Percentiles rank a stretch among this genome's conserved stretches.
Conservation (phyloP, 2,113 vertebrate species). For the Pyxicephalus adspersus region DNA sequence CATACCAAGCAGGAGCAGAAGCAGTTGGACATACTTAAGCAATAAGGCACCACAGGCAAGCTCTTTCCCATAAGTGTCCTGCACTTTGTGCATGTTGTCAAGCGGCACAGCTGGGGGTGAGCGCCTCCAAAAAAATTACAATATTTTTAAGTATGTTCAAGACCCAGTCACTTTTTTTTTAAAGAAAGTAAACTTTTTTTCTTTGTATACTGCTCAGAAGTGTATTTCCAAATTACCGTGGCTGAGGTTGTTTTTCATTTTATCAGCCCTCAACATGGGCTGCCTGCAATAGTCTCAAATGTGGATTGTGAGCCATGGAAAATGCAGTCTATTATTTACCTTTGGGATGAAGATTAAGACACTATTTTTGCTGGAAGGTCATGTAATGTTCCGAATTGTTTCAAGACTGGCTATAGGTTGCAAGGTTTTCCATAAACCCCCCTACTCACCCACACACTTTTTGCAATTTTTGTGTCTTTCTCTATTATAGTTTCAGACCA, state of each 20-base stretch:
- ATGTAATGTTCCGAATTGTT: background rate
- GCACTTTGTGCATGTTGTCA: conserved; percentile 47
- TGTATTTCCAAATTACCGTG: background rate
- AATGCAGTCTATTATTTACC: background rate
- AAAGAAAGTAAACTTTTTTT: conserved; percentile 10
- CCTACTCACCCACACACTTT: no score
- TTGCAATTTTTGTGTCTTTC: no score
- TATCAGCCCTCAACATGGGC: background rate
- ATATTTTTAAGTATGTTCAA: conserved; percentile 41
- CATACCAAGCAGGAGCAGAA: conserved; percentile 48
- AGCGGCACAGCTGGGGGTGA: conserved; percentile 31
- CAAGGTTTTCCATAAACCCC: no score
- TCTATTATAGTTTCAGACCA: no score
- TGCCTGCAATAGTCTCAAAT: background rate
- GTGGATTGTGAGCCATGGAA: background rate
- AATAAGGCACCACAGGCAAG: conserved; percentile 50
- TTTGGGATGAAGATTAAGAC: background rate
- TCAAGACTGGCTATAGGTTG: no score
- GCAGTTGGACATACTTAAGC: conserved; percentile 52
- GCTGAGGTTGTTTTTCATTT: background rate
- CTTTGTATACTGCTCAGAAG: background rate
- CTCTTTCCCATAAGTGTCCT: conserved; percentile 53
- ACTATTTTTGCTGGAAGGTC: background rate
- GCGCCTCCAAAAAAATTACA: conserved; percentile 40
- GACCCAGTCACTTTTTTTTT: conserved; percentile 3